phyloP scores from a whole-genome alignment of 1,140 invertebrate genomes.

The Orchestia grillus region DNA sequence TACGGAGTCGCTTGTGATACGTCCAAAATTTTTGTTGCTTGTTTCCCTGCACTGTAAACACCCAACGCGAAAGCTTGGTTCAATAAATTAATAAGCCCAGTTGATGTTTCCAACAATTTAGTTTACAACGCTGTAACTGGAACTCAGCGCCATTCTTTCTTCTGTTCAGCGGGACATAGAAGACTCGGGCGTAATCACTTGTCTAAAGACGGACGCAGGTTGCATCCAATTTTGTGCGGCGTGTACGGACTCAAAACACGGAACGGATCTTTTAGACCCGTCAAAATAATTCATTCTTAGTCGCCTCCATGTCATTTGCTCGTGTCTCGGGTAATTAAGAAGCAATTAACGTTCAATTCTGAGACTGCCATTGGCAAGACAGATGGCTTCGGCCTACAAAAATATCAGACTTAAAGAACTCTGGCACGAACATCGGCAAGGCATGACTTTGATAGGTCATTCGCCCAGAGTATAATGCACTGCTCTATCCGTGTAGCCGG shows the following conservation, averaged over 20 bases:
- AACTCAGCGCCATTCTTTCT: not conserved
- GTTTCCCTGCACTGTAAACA: too few relatives aligned
- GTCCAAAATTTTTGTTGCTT: too few relatives aligned
- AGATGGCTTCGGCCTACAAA: conserved; percentile 17
- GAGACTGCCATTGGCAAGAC: conserved; percentile 4
- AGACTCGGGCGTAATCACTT: not conserved
- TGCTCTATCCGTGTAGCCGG: not conserved
- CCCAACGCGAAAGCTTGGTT: too few relatives aligned
- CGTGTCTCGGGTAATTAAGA: conserved; percentile 36
- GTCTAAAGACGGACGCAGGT: not conserved
- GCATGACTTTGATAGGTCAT: conserved; percentile 4
- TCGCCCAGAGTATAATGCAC: not conserved
- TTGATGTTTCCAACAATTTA: too few relatives aligned
- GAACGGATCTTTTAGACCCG: not conserved
- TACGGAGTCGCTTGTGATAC: too few relatives aligned
- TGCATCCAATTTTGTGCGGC: not conserved
- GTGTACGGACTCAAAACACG: not conserved
- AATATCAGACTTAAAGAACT: not conserved
- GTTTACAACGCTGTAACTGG: not conserved
- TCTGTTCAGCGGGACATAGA: not conserved
- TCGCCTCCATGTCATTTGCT: conserved; percentile 39
- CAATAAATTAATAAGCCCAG: too few relatives aligned
- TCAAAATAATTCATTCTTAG: not conserved
- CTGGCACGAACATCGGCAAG: not conserved
- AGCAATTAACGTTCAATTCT: conserved; percentile 25